These are phyloP conservation scores for Ormyrus pomaceus DNA, from an alignment of 2,888 invertebrate genomes.

Conservation along the genomic window DNA sequence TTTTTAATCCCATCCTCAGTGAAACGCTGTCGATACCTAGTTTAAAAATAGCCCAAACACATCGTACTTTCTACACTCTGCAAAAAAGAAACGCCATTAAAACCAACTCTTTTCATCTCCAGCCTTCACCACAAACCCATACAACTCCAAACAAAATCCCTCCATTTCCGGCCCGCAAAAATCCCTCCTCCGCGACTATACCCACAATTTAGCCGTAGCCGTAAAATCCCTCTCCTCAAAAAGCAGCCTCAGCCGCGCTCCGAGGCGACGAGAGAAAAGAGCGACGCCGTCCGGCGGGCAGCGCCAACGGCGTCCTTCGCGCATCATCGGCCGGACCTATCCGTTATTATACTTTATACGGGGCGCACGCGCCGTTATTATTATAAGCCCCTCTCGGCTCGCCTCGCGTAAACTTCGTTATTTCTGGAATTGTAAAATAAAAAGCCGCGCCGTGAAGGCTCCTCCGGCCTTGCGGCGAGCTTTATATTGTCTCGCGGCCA, in stretches of 20 bases:
- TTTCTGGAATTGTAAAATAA: constrained; percentile 52
- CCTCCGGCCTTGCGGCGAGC: neutral
- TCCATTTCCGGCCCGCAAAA: too few relatives aligned
- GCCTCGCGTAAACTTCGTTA: constrained; percentile 45
- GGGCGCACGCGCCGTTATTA: constrained; percentile 36
- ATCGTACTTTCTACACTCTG: too few relatives aligned
- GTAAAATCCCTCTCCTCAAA: too few relatives aligned
- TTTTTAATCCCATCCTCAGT: too few relatives aligned
- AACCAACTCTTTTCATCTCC: too few relatives aligned
- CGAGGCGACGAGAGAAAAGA: neutral
- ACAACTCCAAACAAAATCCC: too few relatives aligned
- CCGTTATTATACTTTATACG: constrained; percentile 45
- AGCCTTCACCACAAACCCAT: too few relatives aligned
- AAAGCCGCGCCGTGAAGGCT: constrained; percentile 25
- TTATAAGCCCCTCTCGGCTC: constrained; percentile 28
- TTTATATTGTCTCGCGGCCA: neutral
- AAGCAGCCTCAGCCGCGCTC: neutral
- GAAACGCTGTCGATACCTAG: too few relatives aligned
- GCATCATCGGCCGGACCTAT: constrained; percentile 28
- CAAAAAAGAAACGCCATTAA: too few relatives aligned
- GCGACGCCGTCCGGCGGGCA: neutral
- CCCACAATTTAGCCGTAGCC: too few relatives aligned
- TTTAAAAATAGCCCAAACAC: too few relatives aligned
- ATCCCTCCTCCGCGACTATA: too few relatives aligned
- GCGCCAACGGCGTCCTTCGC: constrained; percentile 35